Conservation (phyloP, 2,797 vertebrate genomes). For the Myripristis murdjan region DNA sequence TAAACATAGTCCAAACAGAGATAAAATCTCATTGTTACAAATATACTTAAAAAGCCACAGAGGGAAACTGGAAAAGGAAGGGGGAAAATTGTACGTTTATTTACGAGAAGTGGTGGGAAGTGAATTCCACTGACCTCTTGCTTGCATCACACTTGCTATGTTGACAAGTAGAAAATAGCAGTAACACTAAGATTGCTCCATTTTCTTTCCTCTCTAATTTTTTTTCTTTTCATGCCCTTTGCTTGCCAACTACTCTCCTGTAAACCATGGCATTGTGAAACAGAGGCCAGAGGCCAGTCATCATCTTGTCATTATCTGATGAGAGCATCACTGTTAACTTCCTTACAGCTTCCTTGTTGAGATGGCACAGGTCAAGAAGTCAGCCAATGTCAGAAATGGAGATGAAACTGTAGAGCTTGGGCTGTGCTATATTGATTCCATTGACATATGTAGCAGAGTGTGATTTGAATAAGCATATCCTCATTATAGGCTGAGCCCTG, state of each 20-base stretch:
- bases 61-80: conserved; percentile 29
- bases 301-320: conserved; percentile 78
- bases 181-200: conserved; percentile 38
- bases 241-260: conserved; percentile 60
- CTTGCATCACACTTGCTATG: conserved; percentile 51
- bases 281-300: conserved; percentile 70
- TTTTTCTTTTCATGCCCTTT: conserved; percentile 41
- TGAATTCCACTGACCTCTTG: conserved; percentile 39
- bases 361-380: conserved; percentile 62
- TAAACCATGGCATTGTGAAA: conserved; percentile 58
- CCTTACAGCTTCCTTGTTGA: conserved; percentile 60
- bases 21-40: conserved; percentile 34
- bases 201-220: conserved; percentile 38
- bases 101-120: conserved; percentile 46
- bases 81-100: conserved; percentile 35
- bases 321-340: conserved; percentile 63
- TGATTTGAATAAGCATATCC: conserved; percentile 81
- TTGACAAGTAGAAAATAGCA: conserved; percentile 61
- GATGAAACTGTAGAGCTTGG: conserved; percentile 49
- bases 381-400: conserved; percentile 57
- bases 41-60: conserved; percentile 52
- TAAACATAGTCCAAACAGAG: conserved; percentile 65
- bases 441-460: conserved; percentile 81
- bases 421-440: conserved; percentile 74
- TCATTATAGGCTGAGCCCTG: conserved; percentile 77